Evolutionary conservation across 1,140 invertebrate species (phyloP).

Genomic region (Drosophila neocordata): DNA sequence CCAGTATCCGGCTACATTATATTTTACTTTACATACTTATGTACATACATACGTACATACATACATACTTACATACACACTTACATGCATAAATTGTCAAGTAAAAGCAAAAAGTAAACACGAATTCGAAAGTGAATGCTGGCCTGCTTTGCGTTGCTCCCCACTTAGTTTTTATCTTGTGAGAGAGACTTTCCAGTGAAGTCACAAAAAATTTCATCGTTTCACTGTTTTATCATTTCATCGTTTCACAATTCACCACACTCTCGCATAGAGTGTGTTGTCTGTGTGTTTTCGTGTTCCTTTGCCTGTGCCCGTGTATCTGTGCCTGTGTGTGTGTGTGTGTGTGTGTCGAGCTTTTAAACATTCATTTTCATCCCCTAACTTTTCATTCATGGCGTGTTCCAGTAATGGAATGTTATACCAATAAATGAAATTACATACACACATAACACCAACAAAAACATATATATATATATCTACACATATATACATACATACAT

Average conservation of each 20-base stretch:
- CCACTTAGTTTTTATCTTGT: not conserved
- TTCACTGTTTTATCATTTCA: slow-evolving; percentile 23
- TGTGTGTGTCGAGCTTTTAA: slow-evolving; percentile 3
- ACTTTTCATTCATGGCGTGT: slow-evolving; percentile 75
- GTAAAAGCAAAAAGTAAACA: slow-evolving; percentile 27
- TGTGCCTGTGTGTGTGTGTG: slow-evolving; percentile 20
- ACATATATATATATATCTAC: not conserved
- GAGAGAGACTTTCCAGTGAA: slow-evolving; percentile 29
- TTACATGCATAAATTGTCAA: not conserved
- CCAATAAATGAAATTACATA: slow-evolving; percentile 50
- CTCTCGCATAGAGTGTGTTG: slow-evolving; percentile 16
- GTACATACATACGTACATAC: not conserved
- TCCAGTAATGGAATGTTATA: slow-evolving; percentile 75
- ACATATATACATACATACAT: slow-evolving; percentile 9
- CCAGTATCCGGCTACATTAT: not conserved
- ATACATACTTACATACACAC: not conserved
- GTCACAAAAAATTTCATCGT: slow-evolving; percentile 19
- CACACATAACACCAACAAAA: not conserved
- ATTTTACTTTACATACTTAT: not conserved
- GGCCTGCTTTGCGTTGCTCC: slow-evolving; percentile 8
- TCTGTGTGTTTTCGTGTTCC: slow-evolving; percentile 5
- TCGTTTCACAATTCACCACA: slow-evolving; percentile 46
- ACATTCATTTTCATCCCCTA: slow-evolving; percentile 62
- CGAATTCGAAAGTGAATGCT: slow-evolving; percentile 6
- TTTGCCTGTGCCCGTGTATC: slow-evolving; percentile 12